These are phyloP conservation scores for Lutraria lutraria DNA, from an alignment of 2,888 invertebrate genomes.

Conservation along the genomic window DNA sequence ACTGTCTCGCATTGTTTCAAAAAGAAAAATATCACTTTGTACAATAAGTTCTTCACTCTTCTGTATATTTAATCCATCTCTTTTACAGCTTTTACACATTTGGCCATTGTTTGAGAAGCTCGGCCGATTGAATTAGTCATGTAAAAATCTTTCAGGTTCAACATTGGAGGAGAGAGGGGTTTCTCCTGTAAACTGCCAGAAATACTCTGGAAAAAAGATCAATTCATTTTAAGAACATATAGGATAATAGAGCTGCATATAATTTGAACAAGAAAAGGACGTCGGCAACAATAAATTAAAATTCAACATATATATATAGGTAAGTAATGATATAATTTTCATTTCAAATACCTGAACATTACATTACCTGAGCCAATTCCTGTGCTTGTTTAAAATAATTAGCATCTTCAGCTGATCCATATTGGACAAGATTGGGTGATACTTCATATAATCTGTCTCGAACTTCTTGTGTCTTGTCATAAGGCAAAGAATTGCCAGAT, in stretches of 20 bases:
- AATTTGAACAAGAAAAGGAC: no score
- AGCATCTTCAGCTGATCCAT: slow-evolving; percentile 94
- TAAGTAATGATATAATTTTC: no score
- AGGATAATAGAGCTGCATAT: no score
- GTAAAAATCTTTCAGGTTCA: slow-evolving; percentile 91
- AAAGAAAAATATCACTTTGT: neutral
- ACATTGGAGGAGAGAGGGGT: slow-evolving; percentile 88
- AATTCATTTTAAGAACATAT: neutral
- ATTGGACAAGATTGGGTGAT: slow-evolving; percentile 95
- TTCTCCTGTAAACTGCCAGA: slow-evolving; percentile 83
- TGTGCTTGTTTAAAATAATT: slow-evolving; percentile 94
- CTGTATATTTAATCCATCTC: slow-evolving; percentile 66
- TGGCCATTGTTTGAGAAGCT: slow-evolving; percentile 99
- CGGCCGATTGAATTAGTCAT: slow-evolving; percentile 99
- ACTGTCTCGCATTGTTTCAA: neutral
- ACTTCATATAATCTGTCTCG: slow-evolving; percentile 93
- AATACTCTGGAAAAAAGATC: slow-evolving; percentile 85
- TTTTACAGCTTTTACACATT: slow-evolving; percentile 96
- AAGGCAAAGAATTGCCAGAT: slow-evolving; percentile 91
- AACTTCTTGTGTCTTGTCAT: slow-evolving; percentile 94
- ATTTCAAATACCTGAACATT: no score
- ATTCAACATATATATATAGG: no score
- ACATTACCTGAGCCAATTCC: slow-evolving; percentile 89
- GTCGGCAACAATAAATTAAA: no score
- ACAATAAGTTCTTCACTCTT: neutral